phyloP scores from a whole-genome alignment of 30 jellyfish, hydroid and myxozoan genomes.

The Aurelia coerulea region DNA sequence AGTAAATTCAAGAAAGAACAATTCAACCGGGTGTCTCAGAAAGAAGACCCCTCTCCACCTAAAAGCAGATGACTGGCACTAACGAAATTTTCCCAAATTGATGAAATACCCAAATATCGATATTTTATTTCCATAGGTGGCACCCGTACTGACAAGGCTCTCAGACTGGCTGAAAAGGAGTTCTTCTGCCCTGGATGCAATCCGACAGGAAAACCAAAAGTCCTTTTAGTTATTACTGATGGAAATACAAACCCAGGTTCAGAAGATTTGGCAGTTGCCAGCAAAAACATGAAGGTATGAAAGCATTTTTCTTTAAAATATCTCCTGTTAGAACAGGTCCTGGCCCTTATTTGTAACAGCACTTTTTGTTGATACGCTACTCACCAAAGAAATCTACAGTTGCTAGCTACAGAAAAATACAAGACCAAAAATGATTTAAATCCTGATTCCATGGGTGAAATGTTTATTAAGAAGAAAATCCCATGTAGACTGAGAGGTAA shows the following conservation, averaged over 20 bases:
- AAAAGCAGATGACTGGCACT: no score
- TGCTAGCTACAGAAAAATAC: no score
- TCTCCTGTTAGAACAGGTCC: not conserved
- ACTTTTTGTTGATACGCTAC: not conserved
- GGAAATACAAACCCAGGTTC: conserved; percentile 73
- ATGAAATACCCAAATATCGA: no score
- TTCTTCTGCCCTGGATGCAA: conserved; percentile 81
- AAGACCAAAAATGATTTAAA: no score
- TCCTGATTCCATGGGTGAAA: no score
- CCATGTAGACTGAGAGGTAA: not conserved
- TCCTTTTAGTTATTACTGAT: conserved; percentile 85
- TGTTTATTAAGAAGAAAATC: no score
- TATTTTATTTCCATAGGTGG: conserved; percentile 51
- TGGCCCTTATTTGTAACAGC: not conserved
- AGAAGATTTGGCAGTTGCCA: conserved; percentile 56
- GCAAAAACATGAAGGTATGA: conserved; percentile 76
- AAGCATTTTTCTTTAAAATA: not conserved
- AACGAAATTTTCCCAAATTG: no score
- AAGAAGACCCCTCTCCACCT: no score
- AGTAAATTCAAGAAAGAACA: no score
- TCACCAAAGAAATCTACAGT: no score
- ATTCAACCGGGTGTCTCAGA: no score
- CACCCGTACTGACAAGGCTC: conserved; percentile 78
- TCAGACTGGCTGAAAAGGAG: conserved; percentile 54
- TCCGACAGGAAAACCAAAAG: conserved; percentile 70